A percentile compares a stretch with the other conserved stretches of the same genome.
Evolutionary conservation across 2,888 invertebrate genomes (phyloP).

Genomic region (Adelognathus sp.): DNA sequence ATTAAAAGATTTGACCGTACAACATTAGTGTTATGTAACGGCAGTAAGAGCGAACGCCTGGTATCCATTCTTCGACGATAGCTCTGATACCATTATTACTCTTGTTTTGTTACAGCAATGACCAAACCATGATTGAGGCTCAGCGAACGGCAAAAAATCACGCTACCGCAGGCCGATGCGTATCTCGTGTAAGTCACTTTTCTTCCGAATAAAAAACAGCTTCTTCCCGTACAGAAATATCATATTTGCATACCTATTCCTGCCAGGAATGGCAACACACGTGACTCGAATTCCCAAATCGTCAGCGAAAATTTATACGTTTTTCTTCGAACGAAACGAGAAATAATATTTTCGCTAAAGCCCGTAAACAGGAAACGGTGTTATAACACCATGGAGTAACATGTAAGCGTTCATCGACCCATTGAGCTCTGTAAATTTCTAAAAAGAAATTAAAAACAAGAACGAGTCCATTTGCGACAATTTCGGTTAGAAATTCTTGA

Average conservation of each 20-base stretch:
- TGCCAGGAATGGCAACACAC: background rate
- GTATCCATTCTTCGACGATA: conserved; percentile 18
- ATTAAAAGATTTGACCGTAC: conserved; percentile 46
- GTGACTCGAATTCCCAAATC: background rate
- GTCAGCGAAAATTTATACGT: background rate
- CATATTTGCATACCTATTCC: background rate
- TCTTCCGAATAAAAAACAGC: background rate
- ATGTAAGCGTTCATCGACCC: background rate
- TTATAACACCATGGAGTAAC: no score
- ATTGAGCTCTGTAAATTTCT: background rate
- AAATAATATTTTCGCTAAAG: background rate
- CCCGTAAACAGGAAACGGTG: no score
- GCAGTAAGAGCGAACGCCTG: conserved; percentile 10
- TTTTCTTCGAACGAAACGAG: background rate
- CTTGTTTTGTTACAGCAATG: conserved; percentile 11
- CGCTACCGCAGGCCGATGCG: background rate
- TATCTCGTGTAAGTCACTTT: background rate
- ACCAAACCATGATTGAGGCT: conserved; percentile 25
- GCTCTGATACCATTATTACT: conserved; percentile 24
- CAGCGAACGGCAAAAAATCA: background rate
- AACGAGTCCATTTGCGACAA: background rate
- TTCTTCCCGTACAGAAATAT: background rate
- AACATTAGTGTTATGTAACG: conserved; percentile 50
- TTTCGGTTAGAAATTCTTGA: background rate
- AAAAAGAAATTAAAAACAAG: no score